A percentile compares a stretch with the other conserved stretches of the same genome.
phyloP scores from a whole-genome alignment of 2,797 vertebrate species.

The Sciurus vulgaris region DNA sequence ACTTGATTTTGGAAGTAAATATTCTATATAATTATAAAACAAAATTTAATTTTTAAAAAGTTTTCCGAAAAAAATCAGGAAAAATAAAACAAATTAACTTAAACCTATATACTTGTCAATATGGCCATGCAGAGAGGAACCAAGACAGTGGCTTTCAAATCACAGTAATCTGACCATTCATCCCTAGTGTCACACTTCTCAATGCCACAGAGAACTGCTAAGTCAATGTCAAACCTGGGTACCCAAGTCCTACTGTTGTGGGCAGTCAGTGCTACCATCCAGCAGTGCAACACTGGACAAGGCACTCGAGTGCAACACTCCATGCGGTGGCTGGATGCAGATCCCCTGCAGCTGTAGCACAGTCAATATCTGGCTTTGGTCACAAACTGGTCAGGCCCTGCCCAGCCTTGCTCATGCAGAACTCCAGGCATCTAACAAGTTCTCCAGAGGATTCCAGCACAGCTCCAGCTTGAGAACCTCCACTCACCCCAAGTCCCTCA shows the following conservation, averaged over 20 bases:
- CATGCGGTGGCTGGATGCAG: neutral
- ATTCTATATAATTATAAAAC: neutral
- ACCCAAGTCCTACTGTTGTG: neutral
- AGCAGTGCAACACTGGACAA: fast-evolving
- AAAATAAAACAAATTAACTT: neutral
- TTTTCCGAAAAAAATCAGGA: neutral
- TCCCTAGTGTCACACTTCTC: fast-evolving
- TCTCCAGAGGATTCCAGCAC: neutral
- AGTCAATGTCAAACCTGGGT: too few relatives aligned
- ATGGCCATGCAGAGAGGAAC: neutral
- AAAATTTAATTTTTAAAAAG: neutral
- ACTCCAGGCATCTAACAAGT: neutral
- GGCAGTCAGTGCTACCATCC: neutral
- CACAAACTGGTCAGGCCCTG: neutral
- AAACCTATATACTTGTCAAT: neutral
- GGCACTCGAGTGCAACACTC: too few relatives aligned
- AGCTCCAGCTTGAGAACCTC: neutral
- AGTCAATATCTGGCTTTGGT: fast-evolving
- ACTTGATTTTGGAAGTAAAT: neutral
- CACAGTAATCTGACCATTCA: neutral
- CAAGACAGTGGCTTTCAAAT: neutral
- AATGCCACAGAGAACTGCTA: neutral
- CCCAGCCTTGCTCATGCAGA: too few relatives aligned
- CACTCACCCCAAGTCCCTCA: neutral
- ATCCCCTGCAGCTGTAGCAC: neutral